Conservation (phyloP, 2,113 vertebrate genomes). For the Zapus hudsonius region DNA sequence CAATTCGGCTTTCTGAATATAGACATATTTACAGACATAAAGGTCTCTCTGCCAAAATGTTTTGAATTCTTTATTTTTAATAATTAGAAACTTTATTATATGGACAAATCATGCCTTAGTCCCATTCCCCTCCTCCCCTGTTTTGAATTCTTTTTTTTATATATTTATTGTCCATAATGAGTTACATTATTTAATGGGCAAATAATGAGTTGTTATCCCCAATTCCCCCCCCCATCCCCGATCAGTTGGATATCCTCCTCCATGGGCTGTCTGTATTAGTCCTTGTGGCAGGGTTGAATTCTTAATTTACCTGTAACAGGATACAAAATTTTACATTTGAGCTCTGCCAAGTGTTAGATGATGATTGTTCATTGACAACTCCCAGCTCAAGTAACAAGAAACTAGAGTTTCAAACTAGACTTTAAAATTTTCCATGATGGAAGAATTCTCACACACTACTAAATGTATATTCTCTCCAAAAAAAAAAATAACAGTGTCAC, state of each 20-base stretch:
- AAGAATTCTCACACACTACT: neutral
- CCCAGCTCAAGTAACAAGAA: neutral
- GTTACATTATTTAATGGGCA: too few relatives aligned
- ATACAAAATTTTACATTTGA: neutral
- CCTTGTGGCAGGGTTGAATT: too few relatives aligned
- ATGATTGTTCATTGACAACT: neutral
- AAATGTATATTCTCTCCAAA: slow-evolving; percentile 23
- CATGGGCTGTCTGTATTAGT: too few relatives aligned
- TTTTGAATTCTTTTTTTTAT: too few relatives aligned
- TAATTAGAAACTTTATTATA: neutral
- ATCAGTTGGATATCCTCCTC: too few relatives aligned
- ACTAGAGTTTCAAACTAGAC: neutral
- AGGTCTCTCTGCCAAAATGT: neutral
- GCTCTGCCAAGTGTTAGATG: neutral
- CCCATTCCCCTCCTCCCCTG: too few relatives aligned
- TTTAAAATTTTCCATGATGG: neutral
- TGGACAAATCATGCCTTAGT: too few relatives aligned
- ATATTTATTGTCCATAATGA: too few relatives aligned
- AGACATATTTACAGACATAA: too few relatives aligned
- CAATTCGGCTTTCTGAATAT: neutral
- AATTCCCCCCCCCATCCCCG: too few relatives aligned
- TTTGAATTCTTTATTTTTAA: neutral
- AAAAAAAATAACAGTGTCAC: slow-evolving; percentile 10
- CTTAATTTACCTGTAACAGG: neutral
- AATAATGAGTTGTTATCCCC: too few relatives aligned